Evolutionary conservation across 2,888 invertebrate species (phyloP), one percentile per base, ranked within the genome.

Genomic region (Cephus pulcher): DNA sequence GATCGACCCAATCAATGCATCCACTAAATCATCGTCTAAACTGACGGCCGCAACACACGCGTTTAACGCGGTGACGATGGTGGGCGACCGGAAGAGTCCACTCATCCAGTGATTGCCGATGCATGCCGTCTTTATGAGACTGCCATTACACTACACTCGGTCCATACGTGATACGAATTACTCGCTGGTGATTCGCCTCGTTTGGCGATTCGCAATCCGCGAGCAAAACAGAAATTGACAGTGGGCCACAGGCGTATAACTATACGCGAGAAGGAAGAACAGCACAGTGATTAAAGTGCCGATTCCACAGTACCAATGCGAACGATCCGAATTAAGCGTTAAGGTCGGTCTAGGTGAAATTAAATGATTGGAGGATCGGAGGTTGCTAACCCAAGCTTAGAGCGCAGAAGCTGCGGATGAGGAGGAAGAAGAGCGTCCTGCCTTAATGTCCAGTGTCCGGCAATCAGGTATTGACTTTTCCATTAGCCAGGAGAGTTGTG

Each of bases 1-100:
- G 91, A 90, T 90, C 90, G 90, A 89, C 89, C 89, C 90, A 91
- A 91, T 91, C 91, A 91, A 91, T 91, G 91, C 89, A 87, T 90
- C 89, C 88, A 91, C 89, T 91, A 91, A 91, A 91, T 91, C 91
- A 91, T 91, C 91, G 90, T 91, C 90, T 91, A 91, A 90, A 89
- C 88, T 90, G 90, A 90, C 90, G 88, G 89, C 86, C 86, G 86
- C 88, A 89, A 88, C 89, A 88, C 85, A 86, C 85, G 85, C 85
- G 86, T 87, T 89, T 89, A 88, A 88, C 84, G 82, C 84, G 85
- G 82, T 84, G 82, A 82, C 82, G 86, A 81, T 86, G 83, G 90
- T 90, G 90, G 90, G 90, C 89, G 91, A 88, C 90, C 91, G 91
- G 91, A 91, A 91, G 89, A 88, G 85, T 84, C 90, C 90, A 90